Evolutionary conservation across 2,888 invertebrate species (phyloP), one percentile per base, ranked within the genome.

Genomic region (Nephrotoma guestfalica): DNA sequence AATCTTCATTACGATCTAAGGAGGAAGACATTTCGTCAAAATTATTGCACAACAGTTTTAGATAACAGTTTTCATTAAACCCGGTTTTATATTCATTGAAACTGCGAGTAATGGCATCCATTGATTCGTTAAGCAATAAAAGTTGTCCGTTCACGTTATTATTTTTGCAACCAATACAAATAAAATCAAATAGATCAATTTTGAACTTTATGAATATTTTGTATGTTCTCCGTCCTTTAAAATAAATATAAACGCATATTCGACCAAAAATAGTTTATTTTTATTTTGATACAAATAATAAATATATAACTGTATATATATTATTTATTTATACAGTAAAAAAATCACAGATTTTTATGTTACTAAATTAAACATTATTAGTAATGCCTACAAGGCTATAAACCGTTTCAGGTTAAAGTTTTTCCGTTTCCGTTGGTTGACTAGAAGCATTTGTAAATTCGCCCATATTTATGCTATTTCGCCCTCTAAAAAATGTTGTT

Each of bases 381-480:
- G 7, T 71, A 30, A 30, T 71, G 71, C 71, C 18, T 30, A 47
- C 2, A 47, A 4, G 4, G 47, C 30, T 47, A 47, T 47, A 18
- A 6, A 30, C 71, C 18, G 30, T 30, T 9, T 11, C 11, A 71
- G 30, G 71, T 84, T 84, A 85, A 18, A 85, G 18, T 85, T 85
- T 85, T 43, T 93, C 93, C 86, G 92, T 93, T 89, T 94, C 94
- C 0, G 94, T 94, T 0, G 93, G 94, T 89, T 94, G 94, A 88
- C 92, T 92, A 2, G 94, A 94, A 41, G 93, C 90, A 88, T 94
- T 91, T 0, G 94, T 94, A 87, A 94, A 92, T 87, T 94, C 94
- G 86, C 93, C 94, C 91, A 94, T 92, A 0, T 93, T 93, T 88
- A 93, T 93, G 88, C 93, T 93, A 87, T 94, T 94, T 41, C 92